A percentile compares a stretch with the other conserved stretches of the same genome.
These are phyloP conservation scores for Echeneis naucrates DNA, from an alignment of 2,797 vertebrate species.

Conservation along the genomic window DNA sequence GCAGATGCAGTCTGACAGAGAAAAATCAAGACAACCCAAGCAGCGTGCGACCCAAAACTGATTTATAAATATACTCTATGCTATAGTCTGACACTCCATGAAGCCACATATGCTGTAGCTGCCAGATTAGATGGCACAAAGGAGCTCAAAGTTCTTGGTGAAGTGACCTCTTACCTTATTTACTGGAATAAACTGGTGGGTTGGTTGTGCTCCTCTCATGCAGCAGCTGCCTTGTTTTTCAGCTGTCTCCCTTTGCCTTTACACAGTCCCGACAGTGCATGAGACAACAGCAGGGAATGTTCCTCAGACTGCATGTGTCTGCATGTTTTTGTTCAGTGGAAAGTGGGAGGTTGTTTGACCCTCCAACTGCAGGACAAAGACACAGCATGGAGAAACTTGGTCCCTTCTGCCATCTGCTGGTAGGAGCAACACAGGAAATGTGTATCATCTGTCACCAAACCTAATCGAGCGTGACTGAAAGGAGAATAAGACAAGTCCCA, in stretches of 20 bases:
- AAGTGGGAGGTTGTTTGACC: slow-evolving; percentile 42
- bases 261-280: not conserved
- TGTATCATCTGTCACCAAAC: not conserved
- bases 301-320: slow-evolving; percentile 22
- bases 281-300: not conserved
- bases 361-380: slow-evolving; percentile 60
- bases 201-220: slow-evolving; percentile 6
- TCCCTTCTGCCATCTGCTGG: slow-evolving; percentile 72
- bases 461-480: not conserved
- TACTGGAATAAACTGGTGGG: slow-evolving; percentile 2
- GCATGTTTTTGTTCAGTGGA: slow-evolving; percentile 24
- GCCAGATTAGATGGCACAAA: not conserved
- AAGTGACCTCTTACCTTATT: slow-evolving; percentile 51
- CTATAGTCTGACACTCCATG: not conserved
- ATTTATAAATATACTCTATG: not conserved
- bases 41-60: not conserved
- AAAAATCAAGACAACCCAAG: not conserved
- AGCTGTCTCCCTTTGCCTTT: not conserved
- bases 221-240: slow-evolving; percentile 11
- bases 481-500: not conserved
- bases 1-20: not conserved
- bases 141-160: not conserved
- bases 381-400: slow-evolving; percentile 23
- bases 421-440: slow-evolving; percentile 8
- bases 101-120: not conserved